These are phyloP conservation scores for Phortica okadai DNA, from an alignment of 2,888 invertebrate species.

Conservation along the genomic window DNA sequence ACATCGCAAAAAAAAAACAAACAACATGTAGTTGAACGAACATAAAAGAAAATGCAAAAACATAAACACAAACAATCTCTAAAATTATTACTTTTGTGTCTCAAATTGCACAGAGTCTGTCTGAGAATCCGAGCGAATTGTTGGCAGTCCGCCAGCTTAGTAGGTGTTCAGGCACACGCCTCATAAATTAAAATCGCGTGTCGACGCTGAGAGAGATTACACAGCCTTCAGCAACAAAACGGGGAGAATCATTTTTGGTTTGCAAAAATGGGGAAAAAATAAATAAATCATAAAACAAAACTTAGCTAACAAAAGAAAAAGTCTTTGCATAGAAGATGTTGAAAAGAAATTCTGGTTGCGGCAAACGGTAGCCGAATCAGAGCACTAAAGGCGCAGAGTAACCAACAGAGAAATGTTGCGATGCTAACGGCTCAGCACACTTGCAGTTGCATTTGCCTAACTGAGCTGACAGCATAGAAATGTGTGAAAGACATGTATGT, in stretches of 20 bases:
- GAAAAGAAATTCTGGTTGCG: too few species aligned
- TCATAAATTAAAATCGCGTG: slow-evolving; percentile 23
- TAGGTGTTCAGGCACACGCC: slow-evolving; percentile 14
- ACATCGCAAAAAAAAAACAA: slow-evolving; percentile 8
- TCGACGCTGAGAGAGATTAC: neutral
- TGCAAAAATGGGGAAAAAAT: neutral
- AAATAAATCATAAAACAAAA: neutral
- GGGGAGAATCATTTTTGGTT: neutral
- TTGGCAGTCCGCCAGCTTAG: neutral
- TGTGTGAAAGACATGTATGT: too few species aligned
- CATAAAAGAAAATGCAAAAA: slow-evolving; percentile 8
- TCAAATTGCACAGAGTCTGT: neutral
- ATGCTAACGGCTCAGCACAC: too few species aligned
- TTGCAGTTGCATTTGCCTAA: too few species aligned
- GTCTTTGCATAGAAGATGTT: too few species aligned
- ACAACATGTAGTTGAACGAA: neutral
- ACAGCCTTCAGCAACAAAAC: neutral
- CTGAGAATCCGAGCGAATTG: too few species aligned
- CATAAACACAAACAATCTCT: slow-evolving; percentile 5
- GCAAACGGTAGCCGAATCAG: too few species aligned
- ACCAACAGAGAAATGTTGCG: too few species aligned
- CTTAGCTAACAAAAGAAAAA: too few species aligned
- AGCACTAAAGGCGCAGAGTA: too few species aligned
- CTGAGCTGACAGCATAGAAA: too few species aligned
- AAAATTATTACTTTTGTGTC: slow-evolving; percentile 7